Conservation (phyloP, 1,140 invertebrate species). For the Chionoecetes opilio region DNA sequence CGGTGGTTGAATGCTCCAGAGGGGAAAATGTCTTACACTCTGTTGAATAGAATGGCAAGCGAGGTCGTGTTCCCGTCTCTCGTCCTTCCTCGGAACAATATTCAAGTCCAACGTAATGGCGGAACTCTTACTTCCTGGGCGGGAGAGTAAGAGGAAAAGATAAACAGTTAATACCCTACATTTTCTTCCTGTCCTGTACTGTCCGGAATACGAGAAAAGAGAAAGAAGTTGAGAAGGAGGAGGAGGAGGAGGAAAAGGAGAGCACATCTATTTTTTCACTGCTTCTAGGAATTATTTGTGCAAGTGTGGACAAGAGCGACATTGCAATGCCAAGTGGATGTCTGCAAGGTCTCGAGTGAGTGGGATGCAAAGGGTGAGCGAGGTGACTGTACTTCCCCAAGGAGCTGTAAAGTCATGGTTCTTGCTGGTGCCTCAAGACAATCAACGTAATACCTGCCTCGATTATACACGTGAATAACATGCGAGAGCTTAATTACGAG, state of each 20-base stretch:
- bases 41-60: neutral
- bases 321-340: neutral
- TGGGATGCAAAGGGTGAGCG: neutral
- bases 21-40: no score
- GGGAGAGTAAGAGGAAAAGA: neutral
- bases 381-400: neutral
- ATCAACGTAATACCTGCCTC: neutral
- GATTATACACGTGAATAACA: neutral
- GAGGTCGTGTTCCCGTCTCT: neutral
- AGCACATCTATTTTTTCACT: neutral
- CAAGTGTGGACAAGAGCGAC: no score
- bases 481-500: no score
- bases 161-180: neutral
- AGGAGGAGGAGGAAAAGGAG: neutral
- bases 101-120: neutral
- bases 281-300: no score
- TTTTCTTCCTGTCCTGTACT: neutral
- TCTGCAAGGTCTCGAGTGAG: neutral
- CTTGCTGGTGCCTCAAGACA: neutral
- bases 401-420: neutral
- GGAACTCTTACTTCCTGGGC: neutral
- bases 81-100: neutral
- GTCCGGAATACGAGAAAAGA: neutral
- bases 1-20: no score
- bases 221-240: neutral